Evolutionary conservation across 1,140 invertebrate species (phyloP).

Genomic region (Trissolcus basalis): DNA sequence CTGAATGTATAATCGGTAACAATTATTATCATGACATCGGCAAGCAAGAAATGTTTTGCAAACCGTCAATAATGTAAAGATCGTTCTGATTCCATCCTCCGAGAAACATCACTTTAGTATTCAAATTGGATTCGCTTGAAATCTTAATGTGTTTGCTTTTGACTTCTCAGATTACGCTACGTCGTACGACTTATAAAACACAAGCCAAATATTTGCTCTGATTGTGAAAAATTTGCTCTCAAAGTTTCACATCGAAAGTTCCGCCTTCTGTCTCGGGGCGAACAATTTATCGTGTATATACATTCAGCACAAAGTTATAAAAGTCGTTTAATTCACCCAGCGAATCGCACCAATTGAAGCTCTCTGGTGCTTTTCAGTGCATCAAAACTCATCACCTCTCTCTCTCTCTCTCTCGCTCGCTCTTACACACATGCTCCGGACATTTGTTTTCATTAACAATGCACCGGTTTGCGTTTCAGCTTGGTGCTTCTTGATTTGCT

Average conservation of each 20-base stretch:
- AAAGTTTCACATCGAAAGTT: constrained; percentile 1
- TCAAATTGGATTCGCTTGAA: constrained; percentile 40
- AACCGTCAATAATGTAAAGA: neutral
- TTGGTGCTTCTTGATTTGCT: constrained; percentile 11
- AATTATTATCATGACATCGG: no score
- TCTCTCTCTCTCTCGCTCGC: no score
- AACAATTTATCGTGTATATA: no score
- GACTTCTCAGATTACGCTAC: constrained; percentile 37
- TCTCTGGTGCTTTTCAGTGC: no score
- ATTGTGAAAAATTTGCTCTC: constrained; percentile 20
- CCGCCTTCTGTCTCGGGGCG: no score
- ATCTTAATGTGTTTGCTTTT: constrained; percentile 41
- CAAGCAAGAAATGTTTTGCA: no score
- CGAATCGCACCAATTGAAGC: no score
- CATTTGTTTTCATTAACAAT: constrained; percentile 31
- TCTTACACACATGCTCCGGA: neutral
- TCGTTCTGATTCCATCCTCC: constrained; percentile 16
- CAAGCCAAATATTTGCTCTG: constrained; percentile 27
- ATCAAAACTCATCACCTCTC: no score
- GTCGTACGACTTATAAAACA: constrained; percentile 23
- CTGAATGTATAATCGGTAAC: no score
- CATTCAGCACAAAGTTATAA: no score
- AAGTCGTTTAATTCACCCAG: no score
- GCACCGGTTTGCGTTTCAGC: constrained; percentile 2
- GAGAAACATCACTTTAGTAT: constrained; percentile 20